Base-by-base conservation (phyloP, 2,797 vertebrate species). In the Lerista edwardsae region DNA sequence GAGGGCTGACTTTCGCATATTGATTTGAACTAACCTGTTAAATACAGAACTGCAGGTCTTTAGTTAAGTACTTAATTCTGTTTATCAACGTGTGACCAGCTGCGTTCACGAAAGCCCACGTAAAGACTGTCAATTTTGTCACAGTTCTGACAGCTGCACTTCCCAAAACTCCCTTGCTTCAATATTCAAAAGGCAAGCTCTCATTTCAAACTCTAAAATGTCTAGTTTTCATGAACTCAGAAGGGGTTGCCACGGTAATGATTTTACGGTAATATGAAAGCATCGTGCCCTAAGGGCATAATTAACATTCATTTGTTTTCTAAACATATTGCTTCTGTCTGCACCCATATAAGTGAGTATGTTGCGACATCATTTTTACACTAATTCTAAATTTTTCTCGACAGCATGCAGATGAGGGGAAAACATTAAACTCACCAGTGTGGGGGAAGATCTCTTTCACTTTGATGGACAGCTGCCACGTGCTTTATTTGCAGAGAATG, bases 1-100 rank as follows among this genome's bases (percentile, higher is more conserved):
- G 10, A 12, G 51, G 55, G 27, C 25, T 76, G 12, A 61, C 25
- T 76, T 61, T 15, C 23, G 14, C 75, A 76, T 61, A 61, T n/a
- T 61, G 57, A 76, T 61, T 76, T 61, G 25, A 76, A 76, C 34
- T 61, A 76, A 59, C 34, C 55, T 57, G 51, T 44, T 51, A 75
- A 57, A 29, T 75, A 19, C 57, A 34, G 19, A 59, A n/a, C 51
- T 57, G 34, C 23, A 61, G 75, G 75, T 61, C 4, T 59, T 75
- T 59, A 59, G 72, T 57, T 75, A 75, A n/a, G 73, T 17, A 44
- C 34, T 76, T 76, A 76, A 39, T 76, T 76, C 34, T 76, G 57
- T 39, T 76, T 61, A 76, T 61, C 57, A 61, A 76, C 27, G 57
- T 76, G 75, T 76, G 75, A 61, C 57, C 14, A 27, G 59, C 61